Evolutionary conservation across 2,113 vertebrate species (phyloP).

Genomic region (Trichomycterus rosablanca): DNA sequence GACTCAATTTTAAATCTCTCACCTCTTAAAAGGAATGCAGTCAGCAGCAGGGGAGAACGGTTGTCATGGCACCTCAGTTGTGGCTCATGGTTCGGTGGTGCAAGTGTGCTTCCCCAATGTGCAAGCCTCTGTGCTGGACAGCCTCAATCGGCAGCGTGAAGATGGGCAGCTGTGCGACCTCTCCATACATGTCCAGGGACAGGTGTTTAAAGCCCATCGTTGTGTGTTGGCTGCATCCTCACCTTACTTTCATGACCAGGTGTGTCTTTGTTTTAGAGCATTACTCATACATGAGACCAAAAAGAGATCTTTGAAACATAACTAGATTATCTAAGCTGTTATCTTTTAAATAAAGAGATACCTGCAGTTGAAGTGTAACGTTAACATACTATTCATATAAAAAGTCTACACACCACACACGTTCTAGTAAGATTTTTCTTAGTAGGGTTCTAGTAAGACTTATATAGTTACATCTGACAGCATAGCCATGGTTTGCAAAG

Average conservation of each 20-base stretch:
- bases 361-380: too few relatives aligned
- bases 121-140: constrained; percentile 76
- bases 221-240: constrained; percentile 77
- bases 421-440: too few relatives aligned
- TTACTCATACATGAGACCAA: too few relatives aligned
- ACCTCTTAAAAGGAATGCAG: constrained; percentile 19
- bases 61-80: constrained; percentile 23
- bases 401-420: too few relatives aligned
- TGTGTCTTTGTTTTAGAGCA: background rate
- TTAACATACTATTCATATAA: too few relatives aligned
- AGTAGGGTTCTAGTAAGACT: too few relatives aligned
- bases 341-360: too few relatives aligned
- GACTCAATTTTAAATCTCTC: too few relatives aligned
- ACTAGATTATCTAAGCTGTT: too few relatives aligned
- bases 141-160: constrained; percentile 81
- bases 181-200: constrained; percentile 74
- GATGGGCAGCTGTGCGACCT: constrained; percentile 80
- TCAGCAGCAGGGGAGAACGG: constrained; percentile 23
- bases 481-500: too few relatives aligned
- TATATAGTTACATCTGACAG: too few relatives aligned
- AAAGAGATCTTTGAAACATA: too few relatives aligned
- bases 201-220: constrained; percentile 74
- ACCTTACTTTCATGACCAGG: constrained; percentile 83
- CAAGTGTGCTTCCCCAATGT: constrained; percentile 83
- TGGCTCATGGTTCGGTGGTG: constrained; percentile 53